Percentiles rank a stretch among this genome's conserved stretches.
Conservation (phyloP, 2,797 vertebrate genomes). For the Mus caroli region DNA sequence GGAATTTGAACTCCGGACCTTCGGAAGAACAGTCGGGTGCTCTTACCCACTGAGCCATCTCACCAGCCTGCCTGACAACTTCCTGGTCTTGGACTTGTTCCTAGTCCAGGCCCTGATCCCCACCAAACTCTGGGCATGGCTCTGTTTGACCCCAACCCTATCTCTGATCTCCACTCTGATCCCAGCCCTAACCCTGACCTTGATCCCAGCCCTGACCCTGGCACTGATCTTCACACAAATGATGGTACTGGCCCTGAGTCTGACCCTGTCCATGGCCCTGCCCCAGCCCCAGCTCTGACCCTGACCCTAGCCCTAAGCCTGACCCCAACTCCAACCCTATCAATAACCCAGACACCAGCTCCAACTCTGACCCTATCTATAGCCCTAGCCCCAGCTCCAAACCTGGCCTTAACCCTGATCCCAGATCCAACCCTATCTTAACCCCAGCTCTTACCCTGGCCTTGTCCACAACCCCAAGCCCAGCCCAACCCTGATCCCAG, state of each 20-base stretch:
- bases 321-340: background rate
- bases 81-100: background rate
- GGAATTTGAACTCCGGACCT: too few relatives aligned
- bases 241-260: background rate
- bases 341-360: background rate
- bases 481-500: fast-evolving
- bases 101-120: background rate
- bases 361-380: background rate
- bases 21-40: too few relatives aligned
- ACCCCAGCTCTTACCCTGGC: background rate
- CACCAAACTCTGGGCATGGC: background rate
- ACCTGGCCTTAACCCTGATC: too few relatives aligned
- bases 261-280: background rate
- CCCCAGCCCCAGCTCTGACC: background rate
- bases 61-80: too few relatives aligned
- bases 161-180: too few relatives aligned
- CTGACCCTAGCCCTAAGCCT: fast-evolving
- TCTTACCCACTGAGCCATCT: too few relatives aligned
- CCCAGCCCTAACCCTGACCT: too few relatives aligned
- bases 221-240: background rate
- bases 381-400: background rate
- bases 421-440: too few relatives aligned
- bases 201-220: background rate
- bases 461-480: background rate
- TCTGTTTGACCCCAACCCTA: background rate